phyloP scores from a whole-genome alignment of 1,140 invertebrate species.

The Neodiprion fabricii region DNA sequence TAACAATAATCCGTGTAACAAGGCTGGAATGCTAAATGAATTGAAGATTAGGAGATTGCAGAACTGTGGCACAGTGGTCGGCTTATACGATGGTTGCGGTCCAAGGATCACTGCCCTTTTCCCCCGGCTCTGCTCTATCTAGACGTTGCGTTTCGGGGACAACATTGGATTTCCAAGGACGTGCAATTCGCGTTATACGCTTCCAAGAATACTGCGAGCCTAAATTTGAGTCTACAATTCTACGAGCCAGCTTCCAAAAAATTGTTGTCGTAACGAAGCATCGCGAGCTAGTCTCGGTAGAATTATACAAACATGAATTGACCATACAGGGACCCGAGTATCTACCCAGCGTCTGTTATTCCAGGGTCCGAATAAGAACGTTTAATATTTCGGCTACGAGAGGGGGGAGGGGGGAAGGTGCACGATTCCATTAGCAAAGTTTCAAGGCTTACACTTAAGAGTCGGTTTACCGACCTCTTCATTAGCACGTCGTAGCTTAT shows the following conservation, averaged over 20 bases:
- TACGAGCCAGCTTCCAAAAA: too few species aligned
- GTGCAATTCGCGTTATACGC: neutral
- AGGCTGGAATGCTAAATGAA: neutral
- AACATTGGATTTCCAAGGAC: neutral
- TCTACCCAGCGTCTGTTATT: neutral
- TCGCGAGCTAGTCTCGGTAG: too few species aligned
- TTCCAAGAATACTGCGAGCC: too few species aligned
- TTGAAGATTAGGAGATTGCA: neutral
- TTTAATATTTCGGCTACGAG: conserved; percentile 47
- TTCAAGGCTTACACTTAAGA: conserved; percentile 32
- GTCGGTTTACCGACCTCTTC: conserved; percentile 32
- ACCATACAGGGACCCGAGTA: conserved; percentile 1
- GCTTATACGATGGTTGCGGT: neutral
- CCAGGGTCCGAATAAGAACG: conserved; percentile 12
- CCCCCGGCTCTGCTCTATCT: too few species aligned
- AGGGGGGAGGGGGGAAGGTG: conserved; percentile 23
- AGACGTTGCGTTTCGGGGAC: neutral
- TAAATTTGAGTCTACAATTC: too few species aligned
- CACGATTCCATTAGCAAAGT: conserved; percentile 50
- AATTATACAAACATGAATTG: neutral
- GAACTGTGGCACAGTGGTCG: neutral
- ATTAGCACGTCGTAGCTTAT: conserved; percentile 42
- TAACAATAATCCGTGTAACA: neutral
- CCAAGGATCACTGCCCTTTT: too few species aligned
- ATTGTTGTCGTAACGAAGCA: too few species aligned